phyloP scores from a whole-genome alignment of 2,113 vertebrate species.

The Caracal caracal region DNA sequence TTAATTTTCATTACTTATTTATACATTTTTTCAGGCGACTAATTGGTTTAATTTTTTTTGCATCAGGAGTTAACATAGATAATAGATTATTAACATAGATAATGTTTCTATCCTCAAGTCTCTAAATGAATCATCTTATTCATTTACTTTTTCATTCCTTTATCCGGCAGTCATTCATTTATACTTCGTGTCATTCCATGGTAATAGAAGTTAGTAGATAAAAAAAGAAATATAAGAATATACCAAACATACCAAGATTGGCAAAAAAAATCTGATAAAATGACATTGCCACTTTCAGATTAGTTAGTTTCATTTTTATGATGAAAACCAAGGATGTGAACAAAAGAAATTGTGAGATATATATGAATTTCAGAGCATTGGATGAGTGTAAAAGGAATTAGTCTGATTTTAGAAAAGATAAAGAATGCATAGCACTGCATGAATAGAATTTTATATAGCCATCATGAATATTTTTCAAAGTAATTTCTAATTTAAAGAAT shows the following conservation, averaged over 20 bases:
- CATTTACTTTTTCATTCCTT: background rate
- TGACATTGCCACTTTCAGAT: background rate
- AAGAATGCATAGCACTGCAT: background rate
- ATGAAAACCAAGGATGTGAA: background rate
- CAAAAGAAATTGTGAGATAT: background rate
- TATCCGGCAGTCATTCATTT: background rate
- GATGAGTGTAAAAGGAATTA: background rate
- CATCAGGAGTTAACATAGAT: background rate
- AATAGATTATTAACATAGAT: background rate
- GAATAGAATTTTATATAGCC: background rate
- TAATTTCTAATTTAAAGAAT: background rate
- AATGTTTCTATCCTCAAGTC: background rate
- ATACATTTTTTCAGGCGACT: background rate
- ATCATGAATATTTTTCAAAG: background rate
- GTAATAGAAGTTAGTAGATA: background rate
- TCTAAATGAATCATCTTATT: background rate
- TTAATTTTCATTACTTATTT: background rate
- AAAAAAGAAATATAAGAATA: background rate
- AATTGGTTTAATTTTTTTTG: background rate
- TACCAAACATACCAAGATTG: background rate
- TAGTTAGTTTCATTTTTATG: background rate
- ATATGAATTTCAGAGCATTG: background rate
- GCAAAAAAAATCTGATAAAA: background rate
- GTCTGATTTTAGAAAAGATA: background rate
- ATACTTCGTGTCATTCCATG: background rate